Evolutionary conservation across 2,888 invertebrate species (phyloP).

Genomic region (Keiferia lycopersicella): DNA sequence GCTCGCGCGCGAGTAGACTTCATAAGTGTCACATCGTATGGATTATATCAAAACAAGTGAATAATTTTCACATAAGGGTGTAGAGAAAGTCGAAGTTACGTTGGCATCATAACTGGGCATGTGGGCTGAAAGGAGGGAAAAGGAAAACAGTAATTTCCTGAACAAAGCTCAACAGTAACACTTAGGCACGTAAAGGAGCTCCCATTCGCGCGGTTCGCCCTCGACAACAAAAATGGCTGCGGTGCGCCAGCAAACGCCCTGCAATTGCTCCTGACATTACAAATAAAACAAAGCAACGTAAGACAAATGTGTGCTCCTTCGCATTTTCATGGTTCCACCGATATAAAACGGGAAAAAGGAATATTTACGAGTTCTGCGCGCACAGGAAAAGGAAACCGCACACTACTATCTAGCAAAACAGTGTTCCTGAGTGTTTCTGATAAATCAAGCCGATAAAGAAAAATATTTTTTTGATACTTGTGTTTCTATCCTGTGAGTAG

Average conservation of each 20-base stretch:
- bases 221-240: slow-evolving; percentile 38
- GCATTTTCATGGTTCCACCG: slow-evolving; percentile 26
- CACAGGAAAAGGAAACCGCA: slow-evolving; percentile 22
- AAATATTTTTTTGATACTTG: neutral
- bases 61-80: no score
- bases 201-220: slow-evolving; percentile 40
- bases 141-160: slow-evolving; percentile 13
- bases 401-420: slow-evolving; percentile 31
- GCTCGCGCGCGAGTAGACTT: no score
- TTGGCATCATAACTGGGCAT: no score
- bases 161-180: slow-evolving; percentile 16
- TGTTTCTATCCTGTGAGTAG: neutral
- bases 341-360: slow-evolving; percentile 15
- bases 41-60: no score
- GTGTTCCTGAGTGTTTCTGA: slow-evolving; percentile 18
- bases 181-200: slow-evolving; percentile 38
- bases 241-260: slow-evolving; percentile 31
- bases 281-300: slow-evolving; percentile 35
- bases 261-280: slow-evolving; percentile 32
- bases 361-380: slow-evolving; percentile 25
- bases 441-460: neutral
- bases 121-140: neutral
- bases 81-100: no score
- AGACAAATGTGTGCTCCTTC: slow-evolving; percentile 31
- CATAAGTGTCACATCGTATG: no score